These are phyloP conservation scores for Macrostomum lignano DNA, from an alignment of 1,140 invertebrate genomes.

Conservation along the genomic window DNA sequence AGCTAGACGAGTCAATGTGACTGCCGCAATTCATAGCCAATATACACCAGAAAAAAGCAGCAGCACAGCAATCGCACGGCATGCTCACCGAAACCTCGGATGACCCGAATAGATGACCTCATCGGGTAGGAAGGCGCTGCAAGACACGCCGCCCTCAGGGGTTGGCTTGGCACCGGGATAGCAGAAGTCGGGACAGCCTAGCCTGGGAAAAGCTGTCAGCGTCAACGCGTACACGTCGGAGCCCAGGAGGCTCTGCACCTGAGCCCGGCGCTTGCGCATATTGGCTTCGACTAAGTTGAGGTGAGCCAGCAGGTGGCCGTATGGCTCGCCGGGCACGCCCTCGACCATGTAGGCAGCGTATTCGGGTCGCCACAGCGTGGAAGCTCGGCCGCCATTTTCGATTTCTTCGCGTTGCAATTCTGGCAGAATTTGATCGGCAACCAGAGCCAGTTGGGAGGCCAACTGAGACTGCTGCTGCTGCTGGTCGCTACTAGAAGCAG, in stretches of 20 bases:
- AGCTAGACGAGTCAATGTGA: no score
- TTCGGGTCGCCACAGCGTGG: slow-evolving; percentile 61
- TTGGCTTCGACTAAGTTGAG: slow-evolving; percentile 93
- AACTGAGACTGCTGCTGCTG: slow-evolving; percentile 7
- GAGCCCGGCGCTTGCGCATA: slow-evolving; percentile 45
- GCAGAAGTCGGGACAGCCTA: slow-evolving; percentile 66
- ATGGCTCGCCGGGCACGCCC: slow-evolving; percentile 83
- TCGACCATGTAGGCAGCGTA: slow-evolving; percentile 96
- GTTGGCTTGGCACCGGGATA: slow-evolving; percentile 41
- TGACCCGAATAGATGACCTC: slow-evolving; percentile 68
- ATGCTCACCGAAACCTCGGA: slow-evolving; percentile 49
- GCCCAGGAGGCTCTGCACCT: slow-evolving; percentile 4
- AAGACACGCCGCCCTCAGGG: slow-evolving; percentile 38
- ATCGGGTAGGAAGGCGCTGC: slow-evolving; percentile 75
- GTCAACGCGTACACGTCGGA: slow-evolving; percentile 1
- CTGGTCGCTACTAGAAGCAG: no score
- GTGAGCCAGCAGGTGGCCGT: slow-evolving; percentile 48
- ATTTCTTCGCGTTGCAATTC: no score
- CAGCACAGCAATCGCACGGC: no score
- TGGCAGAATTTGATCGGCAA: no score
- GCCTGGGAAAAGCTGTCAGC: slow-evolving; percentile 29
- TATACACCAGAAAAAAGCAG: no score
- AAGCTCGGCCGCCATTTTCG: no score
- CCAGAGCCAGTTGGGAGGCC: no score
- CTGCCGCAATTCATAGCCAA: no score